A percentile compares a stretch with the other conserved stretches of the same genome.
These are phyloP conservation scores for Vanacampus margaritifer DNA, from an alignment of 2,113 vertebrate genomes.

Conservation along the genomic window DNA sequence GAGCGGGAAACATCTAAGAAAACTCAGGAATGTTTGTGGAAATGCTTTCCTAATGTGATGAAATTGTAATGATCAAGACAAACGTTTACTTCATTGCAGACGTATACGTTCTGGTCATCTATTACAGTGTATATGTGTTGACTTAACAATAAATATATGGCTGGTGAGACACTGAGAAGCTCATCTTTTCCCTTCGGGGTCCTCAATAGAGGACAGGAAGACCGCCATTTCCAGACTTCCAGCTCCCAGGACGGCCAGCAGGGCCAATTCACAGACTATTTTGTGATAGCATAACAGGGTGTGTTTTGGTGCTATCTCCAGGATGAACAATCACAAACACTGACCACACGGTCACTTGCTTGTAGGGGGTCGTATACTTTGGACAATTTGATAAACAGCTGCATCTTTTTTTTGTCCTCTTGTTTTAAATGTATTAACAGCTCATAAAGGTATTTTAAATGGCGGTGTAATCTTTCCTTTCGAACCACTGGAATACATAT, in stretches of 20 bases:
- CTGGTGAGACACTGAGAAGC: constrained; percentile 15
- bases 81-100: neutral
- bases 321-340: constrained; percentile 25
- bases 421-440: too few relatives aligned
- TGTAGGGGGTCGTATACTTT: too few relatives aligned
- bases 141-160: neutral
- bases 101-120: too few relatives aligned
- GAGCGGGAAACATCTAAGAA: constrained; percentile 14
- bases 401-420: too few relatives aligned
- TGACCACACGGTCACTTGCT: constrained; percentile 2
- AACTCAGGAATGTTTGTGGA: constrained; percentile 1
- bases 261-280: constrained; percentile 18
- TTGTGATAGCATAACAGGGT: constrained; percentile 16
- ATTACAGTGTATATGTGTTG: neutral
- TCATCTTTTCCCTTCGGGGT: constrained; percentile 27
- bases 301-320: constrained; percentile 35
- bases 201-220: constrained; percentile 57
- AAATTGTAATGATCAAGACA: neutral
- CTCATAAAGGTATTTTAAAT: too few relatives aligned
- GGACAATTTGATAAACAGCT: too few relatives aligned
- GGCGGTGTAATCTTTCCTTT: too few relatives aligned
- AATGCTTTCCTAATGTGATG: constrained; percentile 5
- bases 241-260: constrained; percentile 36
- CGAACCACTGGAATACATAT: too few relatives aligned
- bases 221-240: constrained; percentile 22